Conservation (phyloP, 2,797 vertebrate genomes). For the Liasis olivaceus region DNA sequence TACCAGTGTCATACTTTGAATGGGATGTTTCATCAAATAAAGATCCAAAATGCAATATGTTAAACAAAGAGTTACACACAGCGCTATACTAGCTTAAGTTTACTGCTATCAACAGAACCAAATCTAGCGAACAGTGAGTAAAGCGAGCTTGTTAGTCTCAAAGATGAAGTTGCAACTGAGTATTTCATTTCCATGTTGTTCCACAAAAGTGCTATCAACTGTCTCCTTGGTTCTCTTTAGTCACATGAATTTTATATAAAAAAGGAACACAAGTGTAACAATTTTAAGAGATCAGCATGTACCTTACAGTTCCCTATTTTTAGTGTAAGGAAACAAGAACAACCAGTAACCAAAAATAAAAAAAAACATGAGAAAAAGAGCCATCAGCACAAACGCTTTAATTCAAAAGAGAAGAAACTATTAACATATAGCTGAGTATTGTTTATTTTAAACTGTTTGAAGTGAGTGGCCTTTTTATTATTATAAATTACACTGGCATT, state of each 20-base stretch:
- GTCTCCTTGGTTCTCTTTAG: neutral
- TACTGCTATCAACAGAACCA: neutral
- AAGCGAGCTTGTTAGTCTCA: neutral
- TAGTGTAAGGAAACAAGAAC: accelerated
- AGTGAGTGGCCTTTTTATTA: neutral
- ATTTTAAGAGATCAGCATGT: neutral
- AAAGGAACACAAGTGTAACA: slow-evolving; percentile 53
- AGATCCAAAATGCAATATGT: neutral
- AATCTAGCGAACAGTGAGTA: neutral
- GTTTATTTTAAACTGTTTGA: neutral
- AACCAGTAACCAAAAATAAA: accelerated
- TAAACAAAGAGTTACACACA: neutral
- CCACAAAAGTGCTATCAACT: neutral
- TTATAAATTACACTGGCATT: neutral
- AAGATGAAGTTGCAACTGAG: neutral
- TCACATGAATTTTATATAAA: neutral
- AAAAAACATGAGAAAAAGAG: accelerated
- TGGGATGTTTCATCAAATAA: neutral
- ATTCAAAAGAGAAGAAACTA: accelerated
- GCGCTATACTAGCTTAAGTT: neutral
- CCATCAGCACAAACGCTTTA: accelerated
- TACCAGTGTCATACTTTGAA: neutral
- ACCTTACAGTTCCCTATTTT: neutral
- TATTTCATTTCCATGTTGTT: neutral
- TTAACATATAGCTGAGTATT: neutral